Percentiles rank a stretch among this genome's conserved stretches.
phyloP scores from a whole-genome alignment of 1,140 invertebrate species.

The Ceratosolen solmsi region DNA sequence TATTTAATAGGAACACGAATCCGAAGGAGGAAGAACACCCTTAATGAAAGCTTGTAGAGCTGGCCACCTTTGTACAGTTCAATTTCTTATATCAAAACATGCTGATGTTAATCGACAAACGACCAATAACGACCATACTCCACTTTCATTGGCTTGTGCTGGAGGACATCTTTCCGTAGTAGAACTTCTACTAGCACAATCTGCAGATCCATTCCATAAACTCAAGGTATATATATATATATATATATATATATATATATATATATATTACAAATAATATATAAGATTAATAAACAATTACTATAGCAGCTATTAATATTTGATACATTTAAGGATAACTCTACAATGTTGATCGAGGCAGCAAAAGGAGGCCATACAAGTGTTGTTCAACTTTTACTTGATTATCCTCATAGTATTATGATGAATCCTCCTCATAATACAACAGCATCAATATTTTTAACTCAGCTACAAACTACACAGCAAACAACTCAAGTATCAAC shows the following conservation, averaged over 20 bases:
- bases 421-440: constrained; percentile 72
- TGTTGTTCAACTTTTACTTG: constrained; percentile 94
- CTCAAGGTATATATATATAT: constrained; percentile 80
- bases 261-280: too few species aligned
- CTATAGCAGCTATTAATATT: not conserved
- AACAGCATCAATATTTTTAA: constrained; percentile 67
- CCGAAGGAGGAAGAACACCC: constrained; percentile 95
- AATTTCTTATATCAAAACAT: constrained; percentile 94
- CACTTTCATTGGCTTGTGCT: constrained; percentile 96
- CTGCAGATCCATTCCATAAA: constrained; percentile 96
- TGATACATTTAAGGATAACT: constrained; percentile 84
- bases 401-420: constrained; percentile 92
- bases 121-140: constrained; percentile 98
- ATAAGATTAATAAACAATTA: not conserved
- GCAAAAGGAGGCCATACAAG: constrained; percentile 97
- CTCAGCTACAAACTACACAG: constrained; percentile 68
- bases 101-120: constrained; percentile 96
- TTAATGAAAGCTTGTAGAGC: constrained; percentile 99
- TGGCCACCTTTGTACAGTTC: constrained; percentile 98
- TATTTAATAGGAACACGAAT: constrained; percentile 88
- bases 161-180: constrained; percentile 95
- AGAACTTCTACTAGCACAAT: constrained; percentile 89
- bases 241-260: not conserved
- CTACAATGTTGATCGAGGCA: constrained; percentile 98
- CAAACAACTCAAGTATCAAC: constrained; percentile 65